Evolutionary conservation across 2,888 invertebrate genomes (phyloP), one percentile per base, ranked within the genome.

Genomic region (Dolomedes plantarius): DNA sequence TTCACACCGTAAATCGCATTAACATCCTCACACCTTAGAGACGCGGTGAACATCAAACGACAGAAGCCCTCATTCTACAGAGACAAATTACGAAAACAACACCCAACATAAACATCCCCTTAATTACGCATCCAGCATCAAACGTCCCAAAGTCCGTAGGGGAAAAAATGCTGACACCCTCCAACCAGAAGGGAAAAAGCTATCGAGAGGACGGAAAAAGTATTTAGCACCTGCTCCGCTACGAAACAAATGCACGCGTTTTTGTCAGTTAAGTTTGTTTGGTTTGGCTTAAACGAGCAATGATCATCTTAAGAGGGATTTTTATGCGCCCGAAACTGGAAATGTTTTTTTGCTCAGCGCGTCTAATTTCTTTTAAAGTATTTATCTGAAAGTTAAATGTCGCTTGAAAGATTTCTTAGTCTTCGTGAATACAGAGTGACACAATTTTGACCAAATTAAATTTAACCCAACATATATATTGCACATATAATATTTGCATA

Each of bases 21-120:
- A 19, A 11, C 23, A 1, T 56, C 56, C 23, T 16, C 56, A 23
- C 56, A 23, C 16, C 23, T 5, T 11, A 23, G 16, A 23, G 16
- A 16, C 5, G 56, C 56, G 56, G 56, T 23, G 56, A 56, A 56
- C 5, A 56, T 56, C 56, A 56, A 56, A 56, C 19, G 23, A 23
- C 23, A 2, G 23, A 56, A 23, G 23, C 23, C 23, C 56, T 11
- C 56, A 56, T 56, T 56, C 56, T 23, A 56, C 56, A 23, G 23
- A 19, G 56, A 56, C 56, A 56, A 56, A 56, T 56, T 56, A 11
- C 56, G 56, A 56, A 56, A 56, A 56, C 56, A 56, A 56, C 19
- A 56, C 56, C 56, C 56, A 56, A 23, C 56, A 56, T 56, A 56
- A 56, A 56, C 56, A 56, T 1, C 23, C 19, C 56, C 56, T 56